Percentiles rank a stretch among this genome's conserved stretches.
These are phyloP conservation scores for Channa maculata DNA, from an alignment of 2,113 vertebrate species.

Conservation along the genomic window DNA sequence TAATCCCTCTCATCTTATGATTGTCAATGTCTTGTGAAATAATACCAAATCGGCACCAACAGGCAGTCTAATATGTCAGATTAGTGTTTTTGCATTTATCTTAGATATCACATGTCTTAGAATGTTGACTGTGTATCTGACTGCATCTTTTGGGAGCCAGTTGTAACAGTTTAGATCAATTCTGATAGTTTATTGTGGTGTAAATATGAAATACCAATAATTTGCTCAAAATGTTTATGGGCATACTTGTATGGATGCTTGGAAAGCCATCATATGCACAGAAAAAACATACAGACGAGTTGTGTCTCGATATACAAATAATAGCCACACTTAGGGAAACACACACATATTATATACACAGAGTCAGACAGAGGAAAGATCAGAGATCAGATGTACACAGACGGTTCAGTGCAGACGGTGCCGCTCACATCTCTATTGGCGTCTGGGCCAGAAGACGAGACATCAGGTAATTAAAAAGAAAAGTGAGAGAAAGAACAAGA, in stretches of 20 bases:
- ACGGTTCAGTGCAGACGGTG: constrained; percentile 65
- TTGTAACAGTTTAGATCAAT: background rate
- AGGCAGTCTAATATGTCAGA: constrained; percentile 5
- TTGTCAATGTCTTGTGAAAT: constrained; percentile 27
- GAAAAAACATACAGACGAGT: constrained; percentile 28
- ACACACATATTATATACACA: constrained; percentile 28
- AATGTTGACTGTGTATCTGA: constrained; percentile 4
- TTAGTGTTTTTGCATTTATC: constrained; percentile 1
- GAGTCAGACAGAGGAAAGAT: constrained; percentile 61
- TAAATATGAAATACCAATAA: background rate
- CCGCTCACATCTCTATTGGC: constrained; percentile 73
- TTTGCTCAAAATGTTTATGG: background rate
- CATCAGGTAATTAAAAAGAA: constrained; percentile 83
- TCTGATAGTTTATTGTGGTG: background rate
- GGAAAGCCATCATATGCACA: constrained; percentile 24
- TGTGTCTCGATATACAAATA: constrained; percentile 35
- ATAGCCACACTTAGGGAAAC: constrained; percentile 33
- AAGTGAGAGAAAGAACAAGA: constrained; percentile 65
- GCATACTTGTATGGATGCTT: constrained; percentile 7
- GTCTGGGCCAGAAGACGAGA: constrained; percentile 74
- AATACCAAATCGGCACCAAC: background rate
- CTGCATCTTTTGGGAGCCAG: constrained; percentile 8
- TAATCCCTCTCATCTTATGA: constrained; percentile 29
- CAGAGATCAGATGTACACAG: constrained; percentile 68
- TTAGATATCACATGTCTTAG: constrained; percentile 14